Percentiles rank a stretch among this genome's conserved stretches.
phyloP scores from a whole-genome alignment of 2,888 invertebrate species.

The Flexamia atlantica region DNA sequence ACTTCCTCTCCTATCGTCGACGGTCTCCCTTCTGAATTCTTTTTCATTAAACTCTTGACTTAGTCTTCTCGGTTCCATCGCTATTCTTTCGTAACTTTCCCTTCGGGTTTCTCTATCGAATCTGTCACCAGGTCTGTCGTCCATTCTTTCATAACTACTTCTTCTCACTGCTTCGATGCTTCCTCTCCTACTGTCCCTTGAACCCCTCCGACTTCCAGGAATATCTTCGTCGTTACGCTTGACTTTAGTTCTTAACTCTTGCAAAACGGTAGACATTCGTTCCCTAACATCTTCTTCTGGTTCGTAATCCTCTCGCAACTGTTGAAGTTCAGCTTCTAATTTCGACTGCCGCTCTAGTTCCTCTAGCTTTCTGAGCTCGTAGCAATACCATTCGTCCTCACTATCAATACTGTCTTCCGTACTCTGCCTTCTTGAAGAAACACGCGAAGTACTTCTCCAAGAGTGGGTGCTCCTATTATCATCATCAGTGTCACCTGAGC shows the following conservation, averaged over 20 bases:
- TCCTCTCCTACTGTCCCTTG: conserved; percentile 46
- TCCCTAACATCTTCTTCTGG: conserved; percentile 86
- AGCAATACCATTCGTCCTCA: conserved; percentile 96
- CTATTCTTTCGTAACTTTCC: conserved; percentile 54
- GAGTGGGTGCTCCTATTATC: conserved; percentile 93
- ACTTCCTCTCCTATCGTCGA: conserved; percentile 44
- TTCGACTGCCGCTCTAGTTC: conserved; percentile 89
- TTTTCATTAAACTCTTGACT: conserved; percentile 50
- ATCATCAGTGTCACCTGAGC: conserved; percentile 79
- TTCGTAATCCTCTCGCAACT: conserved; percentile 76
- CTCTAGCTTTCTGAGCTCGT: conserved; percentile 91
- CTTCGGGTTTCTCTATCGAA: conserved; percentile 47
- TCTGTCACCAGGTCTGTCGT: conserved; percentile 57
- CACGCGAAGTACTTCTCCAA: conserved; percentile 90
- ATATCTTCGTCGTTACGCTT: conserved; percentile 71
- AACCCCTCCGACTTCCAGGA: conserved; percentile 41
- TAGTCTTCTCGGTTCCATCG: conserved; percentile 50
- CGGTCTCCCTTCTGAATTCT: conserved; percentile 49
- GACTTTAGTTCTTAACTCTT: conserved; percentile 86
- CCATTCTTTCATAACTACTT: conserved; percentile 65
- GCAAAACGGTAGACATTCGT: conserved; percentile 84
- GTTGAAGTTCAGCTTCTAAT: conserved; percentile 80
- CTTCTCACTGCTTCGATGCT: conserved; percentile 68
- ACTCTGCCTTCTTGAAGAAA: conserved; percentile 92
- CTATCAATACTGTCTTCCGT: conserved; percentile 96